Evolutionary conservation across 2,888 invertebrate genomes (phyloP).

Genomic region (Sarcophaga rosellei): DNA sequence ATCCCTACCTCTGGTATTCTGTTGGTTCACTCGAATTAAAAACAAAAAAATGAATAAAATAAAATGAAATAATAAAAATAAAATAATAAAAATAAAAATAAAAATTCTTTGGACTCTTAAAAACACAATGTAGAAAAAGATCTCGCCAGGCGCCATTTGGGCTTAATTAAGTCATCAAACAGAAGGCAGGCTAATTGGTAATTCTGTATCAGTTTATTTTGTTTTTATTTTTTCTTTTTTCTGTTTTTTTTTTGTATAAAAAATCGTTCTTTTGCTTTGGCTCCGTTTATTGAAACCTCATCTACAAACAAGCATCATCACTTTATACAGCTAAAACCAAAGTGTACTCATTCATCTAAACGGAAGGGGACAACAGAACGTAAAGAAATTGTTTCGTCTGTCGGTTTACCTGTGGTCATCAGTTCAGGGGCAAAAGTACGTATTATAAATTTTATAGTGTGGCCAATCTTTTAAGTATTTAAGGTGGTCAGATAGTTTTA

Average conservation of each 20-base stretch:
- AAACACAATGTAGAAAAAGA: conserved; percentile 61
- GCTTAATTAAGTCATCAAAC: conserved; percentile 82
- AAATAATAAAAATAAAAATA: too few species aligned
- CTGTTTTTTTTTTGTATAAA: conserved; percentile 37
- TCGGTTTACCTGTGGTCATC: conserved; percentile 21
- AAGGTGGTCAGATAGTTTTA: not conserved
- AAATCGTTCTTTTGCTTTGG: conserved; percentile 42
- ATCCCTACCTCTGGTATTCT: not conserved
- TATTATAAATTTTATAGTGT: not conserved
- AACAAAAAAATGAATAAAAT: not conserved
- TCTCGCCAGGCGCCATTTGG: conserved; percentile 79
- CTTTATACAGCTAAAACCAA: conserved; percentile 24
- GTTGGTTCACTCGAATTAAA: not conserved
- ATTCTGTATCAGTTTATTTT: conserved; percentile 74
- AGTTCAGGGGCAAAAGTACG: not conserved
- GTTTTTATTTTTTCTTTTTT: conserved; percentile 53
- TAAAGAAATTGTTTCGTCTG: conserved; percentile 32
- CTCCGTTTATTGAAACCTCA: conserved; percentile 29
- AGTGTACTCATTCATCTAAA: not conserved
- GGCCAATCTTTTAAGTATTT: not conserved
- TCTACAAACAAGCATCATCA: conserved; percentile 17
- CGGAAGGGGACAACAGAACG: not conserved
- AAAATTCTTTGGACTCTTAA: not conserved
- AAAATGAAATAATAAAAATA: conserved; percentile 28
- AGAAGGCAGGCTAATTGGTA: conserved; percentile 82